Percentiles rank a stretch among this genome's conserved stretches.
Evolutionary conservation across 2,113 vertebrate genomes (phyloP).

Genomic region (Sinocyclocheilus grahami): DNA sequence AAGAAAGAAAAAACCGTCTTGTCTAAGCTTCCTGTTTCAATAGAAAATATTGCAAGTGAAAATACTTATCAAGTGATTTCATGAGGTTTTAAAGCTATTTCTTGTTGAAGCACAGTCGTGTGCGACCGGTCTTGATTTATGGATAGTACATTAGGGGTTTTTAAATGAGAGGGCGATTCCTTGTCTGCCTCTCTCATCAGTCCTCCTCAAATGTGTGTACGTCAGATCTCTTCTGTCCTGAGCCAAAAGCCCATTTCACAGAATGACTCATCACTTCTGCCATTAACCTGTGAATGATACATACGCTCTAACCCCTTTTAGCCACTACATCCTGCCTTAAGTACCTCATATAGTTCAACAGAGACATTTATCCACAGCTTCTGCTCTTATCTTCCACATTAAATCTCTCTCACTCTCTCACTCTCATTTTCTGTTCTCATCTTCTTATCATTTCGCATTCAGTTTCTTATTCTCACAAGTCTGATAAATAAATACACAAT

Average conservation of each 20-base stretch:
- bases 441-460: no score
- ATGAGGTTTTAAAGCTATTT: neutral
- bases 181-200: slow-evolving; percentile 32
- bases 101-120: neutral
- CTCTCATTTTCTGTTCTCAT: neutral
- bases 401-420: neutral
- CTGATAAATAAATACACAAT: no score
- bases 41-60: neutral
- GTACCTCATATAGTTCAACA: slow-evolving; percentile 22
- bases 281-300: slow-evolving; percentile 69
- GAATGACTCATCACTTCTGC: slow-evolving; percentile 57
- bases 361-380: slow-evolving; percentile 15
- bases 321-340: slow-evolving; percentile 24
- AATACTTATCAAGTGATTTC: neutral
- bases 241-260: slow-evolving; percentile 32
- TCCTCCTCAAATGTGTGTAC: neutral
- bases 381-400: neutral
- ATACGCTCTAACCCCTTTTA: slow-evolving; percentile 66
- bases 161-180: slow-evolving; percentile 29
- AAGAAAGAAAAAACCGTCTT: neutral
- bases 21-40: neutral
- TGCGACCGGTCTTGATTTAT: neutral
- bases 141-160: neutral
- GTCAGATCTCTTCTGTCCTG: slow-evolving; percentile 21
- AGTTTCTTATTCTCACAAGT: no score